A percentile compares a stretch with the other conserved stretches of the same genome.
These are phyloP conservation scores for Netta rufina DNA, from an alignment of 2,797 vertebrate genomes.

Conservation along the genomic window DNA sequence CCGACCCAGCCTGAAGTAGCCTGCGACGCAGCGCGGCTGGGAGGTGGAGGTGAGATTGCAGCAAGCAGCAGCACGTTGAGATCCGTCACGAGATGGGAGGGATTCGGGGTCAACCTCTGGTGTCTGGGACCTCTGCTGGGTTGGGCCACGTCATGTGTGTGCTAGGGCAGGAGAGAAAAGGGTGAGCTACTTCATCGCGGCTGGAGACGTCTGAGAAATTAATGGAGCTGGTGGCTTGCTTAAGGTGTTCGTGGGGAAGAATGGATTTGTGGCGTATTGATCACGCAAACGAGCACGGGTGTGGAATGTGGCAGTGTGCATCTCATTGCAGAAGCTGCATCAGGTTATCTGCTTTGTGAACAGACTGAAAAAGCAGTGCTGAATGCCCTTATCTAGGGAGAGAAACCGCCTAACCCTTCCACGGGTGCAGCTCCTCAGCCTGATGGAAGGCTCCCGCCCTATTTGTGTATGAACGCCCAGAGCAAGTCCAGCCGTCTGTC, in stretches of 20 bases:
- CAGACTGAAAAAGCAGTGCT: background rate
- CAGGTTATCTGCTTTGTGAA: background rate
- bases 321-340: background rate
- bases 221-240: background rate
- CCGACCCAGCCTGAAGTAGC: constrained; percentile 18
- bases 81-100: background rate
- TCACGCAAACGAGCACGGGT: background rate
- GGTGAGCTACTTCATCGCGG: fast-evolving
- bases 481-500: background rate
- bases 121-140: background rate
- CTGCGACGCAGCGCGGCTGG: background rate
- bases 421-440: background rate
- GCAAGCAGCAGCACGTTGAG: background rate
- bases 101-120: background rate
- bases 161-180: background rate
- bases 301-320: background rate
- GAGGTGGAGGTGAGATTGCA: background rate
- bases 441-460: background rate
- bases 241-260: background rate
- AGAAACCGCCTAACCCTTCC: background rate
- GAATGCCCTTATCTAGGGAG: background rate
- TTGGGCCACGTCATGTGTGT: background rate
- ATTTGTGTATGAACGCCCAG: background rate
- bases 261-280: background rate
- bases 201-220: background rate